A percentile compares a stretch with the other conserved stretches of the same genome.
These are phyloP conservation scores for Mesorhabditis sp. DNA, from an alignment of 2,888 invertebrate species.

Conservation along the genomic window DNA sequence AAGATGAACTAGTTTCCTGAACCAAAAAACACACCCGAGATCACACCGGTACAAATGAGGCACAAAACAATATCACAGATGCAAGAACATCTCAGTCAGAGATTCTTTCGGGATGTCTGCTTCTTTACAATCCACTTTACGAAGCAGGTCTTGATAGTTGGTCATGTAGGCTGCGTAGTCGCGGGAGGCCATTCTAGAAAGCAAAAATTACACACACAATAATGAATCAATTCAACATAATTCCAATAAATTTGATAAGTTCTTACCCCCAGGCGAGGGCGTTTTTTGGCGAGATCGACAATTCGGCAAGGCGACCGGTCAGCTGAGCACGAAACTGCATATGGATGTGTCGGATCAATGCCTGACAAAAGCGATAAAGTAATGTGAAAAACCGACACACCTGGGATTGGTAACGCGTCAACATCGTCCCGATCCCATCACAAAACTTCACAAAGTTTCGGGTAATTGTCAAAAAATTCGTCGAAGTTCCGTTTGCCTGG, in stretches of 20 bases:
- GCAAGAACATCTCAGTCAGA: slow-evolving; percentile 22
- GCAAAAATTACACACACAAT: background rate
- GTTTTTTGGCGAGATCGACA: slow-evolving; percentile 52
- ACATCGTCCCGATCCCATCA: slow-evolving; percentile 48
- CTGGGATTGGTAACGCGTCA: slow-evolving; percentile 40
- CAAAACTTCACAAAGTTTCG: slow-evolving; percentile 68
- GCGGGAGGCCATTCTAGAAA: slow-evolving; percentile 34
- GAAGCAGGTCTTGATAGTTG: slow-evolving; percentile 19
- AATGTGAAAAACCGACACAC: background rate
- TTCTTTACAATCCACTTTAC: slow-evolving; percentile 26
- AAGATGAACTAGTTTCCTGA: background rate
- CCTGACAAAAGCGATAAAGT: slow-evolving; percentile 21
- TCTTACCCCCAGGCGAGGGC: slow-evolving; percentile 46
- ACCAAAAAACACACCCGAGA: too few relatives aligned
- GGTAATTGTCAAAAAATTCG: slow-evolving; percentile 64
- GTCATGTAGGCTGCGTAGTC: slow-evolving; percentile 20
- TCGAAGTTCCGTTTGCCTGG: slow-evolving; percentile 69
- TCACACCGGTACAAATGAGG: too few relatives aligned
- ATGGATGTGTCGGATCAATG: slow-evolving; percentile 48
- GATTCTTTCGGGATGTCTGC: slow-evolving; percentile 34
- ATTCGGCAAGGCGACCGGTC: slow-evolving; percentile 32
- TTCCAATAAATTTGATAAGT: background rate
- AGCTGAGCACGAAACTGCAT: slow-evolving; percentile 47
- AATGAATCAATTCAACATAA: background rate
- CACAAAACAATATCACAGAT: background rate